Base-by-base conservation (phyloP, 2,797 vertebrate genomes). In the Paramormyrops hopkinsi region DNA sequence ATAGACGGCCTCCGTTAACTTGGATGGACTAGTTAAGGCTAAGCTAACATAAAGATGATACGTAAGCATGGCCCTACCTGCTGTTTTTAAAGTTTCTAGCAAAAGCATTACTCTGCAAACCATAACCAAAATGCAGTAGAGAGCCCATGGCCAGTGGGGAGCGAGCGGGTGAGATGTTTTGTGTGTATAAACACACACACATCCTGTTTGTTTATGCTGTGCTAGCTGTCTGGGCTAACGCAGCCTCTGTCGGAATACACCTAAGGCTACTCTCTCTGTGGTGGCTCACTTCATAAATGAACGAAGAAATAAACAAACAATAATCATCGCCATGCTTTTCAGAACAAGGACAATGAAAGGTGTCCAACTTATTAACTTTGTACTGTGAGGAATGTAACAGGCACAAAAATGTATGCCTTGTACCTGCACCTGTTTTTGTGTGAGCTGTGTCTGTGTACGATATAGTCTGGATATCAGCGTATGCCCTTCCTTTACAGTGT, bases 361-460 rank as follows among this genome's bases (percentile, higher is more conserved):
- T 33, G 11, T 69, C 62, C 62, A 69, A 33, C 25, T 33, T 69
- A 33, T 69, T 69, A 69, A 69, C 62, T 29, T 33, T 69, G 62
- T 69, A 69, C 73, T 41, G 73, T 76, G 69, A 37, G 69, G 14
- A 76, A 37, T 37, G 33, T 97, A 25, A 33, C 25, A 33, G 22
- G 25, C 62, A 33, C 25, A 33, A 69, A 69, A 12, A 33, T 69
- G 62, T 69, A 29, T 29, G 97, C 94, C 93, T 97, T 97, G 93
- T 97, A 44, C 29, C 33, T 76, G 97, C 95, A 96, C 22, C 59
- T 29, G 22, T 69, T 33, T 59, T 69, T 33, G 11, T 69, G 62
- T 69, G 62, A 11, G 25, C 62, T 69, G 25, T 33, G 62, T 69
- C 62, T 69, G 8, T 69, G 62, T 69, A 69, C 25, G 25, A 69